Evolutionary conservation across 64 coral and sea anemone genomes (phyloP).

Genomic region (Trachythela sp.): DNA sequence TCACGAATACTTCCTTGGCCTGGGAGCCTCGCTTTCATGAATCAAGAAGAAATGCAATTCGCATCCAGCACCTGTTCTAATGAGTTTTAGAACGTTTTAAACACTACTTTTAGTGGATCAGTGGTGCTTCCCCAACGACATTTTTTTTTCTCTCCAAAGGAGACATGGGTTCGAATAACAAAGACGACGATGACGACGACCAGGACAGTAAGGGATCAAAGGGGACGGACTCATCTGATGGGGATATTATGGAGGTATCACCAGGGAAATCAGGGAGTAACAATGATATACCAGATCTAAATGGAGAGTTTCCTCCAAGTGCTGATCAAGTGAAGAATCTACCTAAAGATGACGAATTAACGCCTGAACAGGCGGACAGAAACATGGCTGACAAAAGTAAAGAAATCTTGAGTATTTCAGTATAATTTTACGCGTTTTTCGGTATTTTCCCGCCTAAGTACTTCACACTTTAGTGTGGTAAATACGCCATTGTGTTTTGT

Average conservation of each 20-base stretch:
- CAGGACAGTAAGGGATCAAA: neutral
- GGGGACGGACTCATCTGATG: neutral
- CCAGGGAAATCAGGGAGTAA: neutral
- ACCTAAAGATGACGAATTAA: neutral
- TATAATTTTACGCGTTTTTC: neutral
- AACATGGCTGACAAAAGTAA: constrained; percentile 4
- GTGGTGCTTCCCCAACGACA: too few species aligned
- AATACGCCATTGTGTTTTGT: too few species aligned
- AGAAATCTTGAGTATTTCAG: neutral
- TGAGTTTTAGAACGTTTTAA: too few species aligned
- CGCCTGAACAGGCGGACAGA: neutral
- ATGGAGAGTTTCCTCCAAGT: neutral
- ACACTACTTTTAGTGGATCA: too few species aligned
- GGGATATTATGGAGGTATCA: neutral
- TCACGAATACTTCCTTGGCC: too few species aligned
- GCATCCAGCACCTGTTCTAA: too few species aligned
- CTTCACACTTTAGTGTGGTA: too few species aligned
- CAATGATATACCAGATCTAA: neutral
- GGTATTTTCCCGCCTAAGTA: too few species aligned
- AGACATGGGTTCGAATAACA: neutral
- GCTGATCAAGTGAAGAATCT: neutral
- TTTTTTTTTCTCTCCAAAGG: neutral
- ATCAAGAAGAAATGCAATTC: too few species aligned
- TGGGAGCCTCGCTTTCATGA: too few species aligned
- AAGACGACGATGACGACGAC: neutral